Evolutionary conservation across 2,113 vertebrate genomes (phyloP).

Genomic region (Nematolebias whitei): DNA sequence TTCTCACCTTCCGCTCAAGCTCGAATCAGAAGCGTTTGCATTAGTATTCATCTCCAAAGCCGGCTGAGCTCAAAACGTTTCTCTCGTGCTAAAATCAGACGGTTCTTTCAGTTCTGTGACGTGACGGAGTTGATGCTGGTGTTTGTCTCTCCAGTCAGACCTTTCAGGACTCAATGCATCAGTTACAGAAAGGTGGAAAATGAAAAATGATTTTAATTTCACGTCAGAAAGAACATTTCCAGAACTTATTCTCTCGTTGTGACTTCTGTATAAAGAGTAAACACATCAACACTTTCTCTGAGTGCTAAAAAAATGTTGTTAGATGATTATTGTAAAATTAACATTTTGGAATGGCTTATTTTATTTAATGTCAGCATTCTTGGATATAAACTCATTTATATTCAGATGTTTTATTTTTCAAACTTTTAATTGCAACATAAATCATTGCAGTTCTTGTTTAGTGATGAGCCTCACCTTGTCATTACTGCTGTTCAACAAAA

Average conservation of each 20-base stretch:
- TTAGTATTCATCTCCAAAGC: constrained; percentile 2
- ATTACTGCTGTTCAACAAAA: not conserved
- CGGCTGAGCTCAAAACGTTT: constrained; percentile 1
- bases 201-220: not conserved
- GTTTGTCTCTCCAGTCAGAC: not conserved
- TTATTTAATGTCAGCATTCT: no score
- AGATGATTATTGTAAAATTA: no score
- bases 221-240: not conserved
- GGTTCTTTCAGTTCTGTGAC: not conserved
- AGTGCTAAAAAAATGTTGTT: no score
- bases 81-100: not conserved
- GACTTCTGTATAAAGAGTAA: not conserved
- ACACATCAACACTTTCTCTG: not conserved
- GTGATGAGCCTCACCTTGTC: not conserved
- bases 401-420: no score
- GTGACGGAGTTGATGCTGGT: not conserved
- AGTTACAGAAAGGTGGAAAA: not conserved
- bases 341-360: no score
- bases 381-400: not conserved
- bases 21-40: not conserved
- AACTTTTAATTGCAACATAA: no score
- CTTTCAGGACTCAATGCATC: constrained; percentile 3
- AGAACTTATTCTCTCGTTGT: no score
- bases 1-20: not conserved
- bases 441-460: not conserved